Percentiles rank a stretch among this genome's conserved stretches.
These are phyloP conservation scores for Bolinopsis microptera DNA, from an alignment of 37 sponge, comb jelly and placozoan species.

Conservation along the genomic window DNA sequence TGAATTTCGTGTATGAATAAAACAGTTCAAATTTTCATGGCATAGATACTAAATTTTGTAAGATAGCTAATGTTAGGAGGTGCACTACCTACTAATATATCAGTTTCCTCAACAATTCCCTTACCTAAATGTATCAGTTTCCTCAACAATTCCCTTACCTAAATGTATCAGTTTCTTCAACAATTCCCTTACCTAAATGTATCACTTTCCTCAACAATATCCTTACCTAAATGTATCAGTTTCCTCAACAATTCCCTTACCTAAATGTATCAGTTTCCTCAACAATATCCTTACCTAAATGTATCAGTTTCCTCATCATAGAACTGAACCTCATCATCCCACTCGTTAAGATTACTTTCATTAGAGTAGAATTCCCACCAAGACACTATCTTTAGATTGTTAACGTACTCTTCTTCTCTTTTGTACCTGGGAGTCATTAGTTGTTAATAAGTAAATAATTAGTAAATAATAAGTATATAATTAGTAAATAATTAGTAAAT, in stretches of 20 bases:
- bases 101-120: no score
- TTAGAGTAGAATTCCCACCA: conserved; percentile 57
- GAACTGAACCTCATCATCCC: conserved; percentile 14
- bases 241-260: neutral
- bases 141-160: no score
- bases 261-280: neutral
- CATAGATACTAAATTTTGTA: no score
- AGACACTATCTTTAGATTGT: neutral
- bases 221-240: neutral
- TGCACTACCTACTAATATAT: no score
- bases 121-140: neutral
- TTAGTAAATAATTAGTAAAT: no score
- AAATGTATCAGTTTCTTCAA: neutral
- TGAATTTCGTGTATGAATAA: no score
- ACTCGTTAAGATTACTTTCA: conserved; percentile 24
- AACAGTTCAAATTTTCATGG: no score
- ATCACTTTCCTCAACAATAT: neutral
- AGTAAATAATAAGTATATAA: no score
- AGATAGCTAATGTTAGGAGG: no score
- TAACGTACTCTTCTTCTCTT: neutral
- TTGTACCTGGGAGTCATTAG: neutral
- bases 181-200: neutral
- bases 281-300: neutral
- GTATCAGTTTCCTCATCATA: conserved; percentile 25
- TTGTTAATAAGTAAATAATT: no score